Base-by-base conservation (phyloP, 2,797 vertebrate genomes). In the Sardinella longiceps region DNA sequence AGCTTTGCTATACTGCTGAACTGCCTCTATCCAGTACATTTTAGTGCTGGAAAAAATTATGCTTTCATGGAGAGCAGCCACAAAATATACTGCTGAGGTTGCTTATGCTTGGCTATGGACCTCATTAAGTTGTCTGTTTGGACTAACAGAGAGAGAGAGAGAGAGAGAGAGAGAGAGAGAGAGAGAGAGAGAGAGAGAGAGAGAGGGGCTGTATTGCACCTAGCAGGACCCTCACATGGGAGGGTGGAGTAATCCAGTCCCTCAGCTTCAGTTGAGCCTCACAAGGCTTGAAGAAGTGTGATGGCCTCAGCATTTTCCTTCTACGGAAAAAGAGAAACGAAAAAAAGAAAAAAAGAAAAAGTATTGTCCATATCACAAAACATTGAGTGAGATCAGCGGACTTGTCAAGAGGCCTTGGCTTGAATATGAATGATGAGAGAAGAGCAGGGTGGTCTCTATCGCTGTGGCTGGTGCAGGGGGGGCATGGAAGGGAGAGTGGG, bases 351-450 rank as follows among this genome's bases (percentile, higher is more conserved):
- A 48, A 48, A 48, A n/a, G n/a, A n/a, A 48, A 93, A 94, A 92
- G 94, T 93, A 95, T 96, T 96, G 95, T 95, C 92, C 94, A 93
- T 93, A 93, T 95, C 93, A 96, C 95, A 96, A 96, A 95, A 95
- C 94, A 94, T 93, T 95, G 94, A 96, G 95, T 96, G 95, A 96
- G 95, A 96, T 96, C 95, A 95, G 95, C 95, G 94, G 94, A 94
- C 94, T 96, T 95, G 95, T 96, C 94, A 95, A 95, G 94, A 95
- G 95, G 95, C 94, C 94, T 94, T 93, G 94, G 94, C 94, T 95
- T 96, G 95, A 96, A 96, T 96, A 95, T 95, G 95, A 96, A 96
- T 96, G 95, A 96, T 95, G 94, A 94, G 94, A 94, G 93, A 93
- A 93, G 92, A 96, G 94, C 95, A 95, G 95, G 95, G 95, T 95